Base-by-base conservation (phyloP, 2,797 vertebrate species). In the Xenopus petersii region DNA sequence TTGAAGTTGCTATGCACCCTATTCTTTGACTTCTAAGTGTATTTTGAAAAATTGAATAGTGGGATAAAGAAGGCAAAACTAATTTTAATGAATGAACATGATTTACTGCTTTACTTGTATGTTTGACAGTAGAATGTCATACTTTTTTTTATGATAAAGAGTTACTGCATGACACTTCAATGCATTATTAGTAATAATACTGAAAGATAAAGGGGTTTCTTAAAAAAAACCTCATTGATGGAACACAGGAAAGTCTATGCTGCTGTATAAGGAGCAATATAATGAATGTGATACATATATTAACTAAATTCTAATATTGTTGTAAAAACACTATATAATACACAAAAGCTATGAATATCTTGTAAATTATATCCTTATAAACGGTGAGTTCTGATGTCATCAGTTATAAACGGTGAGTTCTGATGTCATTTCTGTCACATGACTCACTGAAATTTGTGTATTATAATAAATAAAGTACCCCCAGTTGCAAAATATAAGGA, bases 1-100 rank as follows among this genome's bases (percentile, higher is more conserved):
- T 70, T 73, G 64, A 65, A 69, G 71, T 70, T 79, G 76, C 73
- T 79, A 73, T 79, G 70, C 70, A 66, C 71, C 54, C 71, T 65
- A 79, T 66, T 79, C 71, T 73, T 42, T 59, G 12, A 42, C 26
- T 70, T 64, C 51, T 73, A 73, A 79, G 71, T 79, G 61, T 65
- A 74, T 74, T 79, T 79, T 79, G 58, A 36, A 36, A 36, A 36
- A 36, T 36, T 36, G 1, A 4, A 36, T 36, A 1, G 33, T 33
- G 33, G 33, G 59, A 42, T 26, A 59, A 60, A 65, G 71, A 79
- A 74, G 69, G 66, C 73, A 70, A 73, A 69, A 55, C 51, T 73
- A 73, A 78, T 78, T 73, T 78, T 68, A 46, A 10, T 3, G 10
- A 24, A 48, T 1, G 26, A 1, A 59, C 4, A 55, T 61, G 54